These are phyloP conservation scores for Listronotus oregonensis DNA, from an alignment of 1,140 invertebrate genomes.

Conservation along the genomic window DNA sequence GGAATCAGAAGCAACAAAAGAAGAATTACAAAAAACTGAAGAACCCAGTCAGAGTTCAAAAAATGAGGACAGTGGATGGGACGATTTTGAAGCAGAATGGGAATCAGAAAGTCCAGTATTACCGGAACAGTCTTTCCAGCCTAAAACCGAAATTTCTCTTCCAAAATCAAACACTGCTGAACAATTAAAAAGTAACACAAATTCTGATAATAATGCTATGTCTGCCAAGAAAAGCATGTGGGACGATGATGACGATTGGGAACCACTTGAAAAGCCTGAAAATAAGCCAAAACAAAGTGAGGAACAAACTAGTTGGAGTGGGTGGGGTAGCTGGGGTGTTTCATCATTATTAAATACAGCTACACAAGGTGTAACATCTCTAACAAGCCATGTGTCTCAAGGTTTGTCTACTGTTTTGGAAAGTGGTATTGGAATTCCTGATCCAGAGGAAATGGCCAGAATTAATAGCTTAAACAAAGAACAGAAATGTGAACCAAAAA, in stretches of 20 bases:
- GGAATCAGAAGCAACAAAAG: constrained; percentile 23
- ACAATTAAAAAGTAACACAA: background rate
- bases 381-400: constrained; percentile 79
- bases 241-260: constrained; percentile 47
- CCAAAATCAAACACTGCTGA: background rate
- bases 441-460: constrained; percentile 74
- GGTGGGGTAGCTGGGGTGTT: constrained; percentile 72
- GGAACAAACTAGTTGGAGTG: constrained; percentile 43
- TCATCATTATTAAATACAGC: constrained; percentile 75
- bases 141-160: background rate
- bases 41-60: constrained; percentile 3
- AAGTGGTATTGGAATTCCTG: constrained; percentile 74
- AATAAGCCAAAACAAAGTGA: constrained; percentile 20
- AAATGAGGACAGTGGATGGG: constrained; percentile 29
- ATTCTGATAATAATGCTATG: background rate
- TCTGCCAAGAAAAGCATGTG: constrained; percentile 33
- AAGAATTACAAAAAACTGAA: constrained; percentile 21
- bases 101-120: constrained; percentile 10
- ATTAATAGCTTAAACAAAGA: constrained; percentile 48
- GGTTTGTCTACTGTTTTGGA: constrained; percentile 76
- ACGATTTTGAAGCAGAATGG: constrained; percentile 35
- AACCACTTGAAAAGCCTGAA: constrained; percentile 40
- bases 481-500: background rate
- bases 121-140: background rate
- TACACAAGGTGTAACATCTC: constrained; percentile 70